Base-by-base conservation (phyloP, 1,140 invertebrate genomes). In the Whitmania pigra region DNA sequence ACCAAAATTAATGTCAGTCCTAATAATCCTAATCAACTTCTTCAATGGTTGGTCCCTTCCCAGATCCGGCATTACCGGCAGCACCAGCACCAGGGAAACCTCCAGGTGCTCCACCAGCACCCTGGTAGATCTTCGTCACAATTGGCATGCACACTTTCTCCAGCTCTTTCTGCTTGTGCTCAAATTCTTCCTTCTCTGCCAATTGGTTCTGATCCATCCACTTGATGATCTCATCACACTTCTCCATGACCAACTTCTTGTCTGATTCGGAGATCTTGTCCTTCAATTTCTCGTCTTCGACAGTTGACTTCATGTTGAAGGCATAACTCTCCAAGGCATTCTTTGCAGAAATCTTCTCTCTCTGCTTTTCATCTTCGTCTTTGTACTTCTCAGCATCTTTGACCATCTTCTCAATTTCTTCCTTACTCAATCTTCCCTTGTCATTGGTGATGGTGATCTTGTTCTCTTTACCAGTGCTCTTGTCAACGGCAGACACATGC, bases 361-460 rank as follows among this genome's bases (percentile, higher is more conserved):
- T 71, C 53, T 77, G 73, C 69, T 74, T 73, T 17, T 76, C 78
- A 60, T 81, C 80, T 73, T 81, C 80, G 29, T 77, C 79, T 53
- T 78, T 82, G 74, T 83, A 86, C 78, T 78, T 82, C 81, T 82
- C 85, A 73, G 78, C 86, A 78, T 78, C 87, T 53, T 78, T 80
- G 77, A 87, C 79, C 82, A 84, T 83, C n/a, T 77, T 67, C 71
- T 86, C 87, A 20, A 83, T 83, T 36, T 83, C 82, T 13, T 79
- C 77, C 72, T 80, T 80, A 36, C 74, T 76, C 31, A 84, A 74
- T 66, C 83, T 77, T 25, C 81, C 93, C 83, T 97, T 97, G 84
- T 97, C 94, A 80, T 97, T 97, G 77, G 92, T 97, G 77, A 97
- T 97, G 43, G 92, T 96, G 81, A 97, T 97, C 83, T 96, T 96